Conservation (phyloP, 2,797 vertebrate species). For the Alouatta caraya region DNA sequence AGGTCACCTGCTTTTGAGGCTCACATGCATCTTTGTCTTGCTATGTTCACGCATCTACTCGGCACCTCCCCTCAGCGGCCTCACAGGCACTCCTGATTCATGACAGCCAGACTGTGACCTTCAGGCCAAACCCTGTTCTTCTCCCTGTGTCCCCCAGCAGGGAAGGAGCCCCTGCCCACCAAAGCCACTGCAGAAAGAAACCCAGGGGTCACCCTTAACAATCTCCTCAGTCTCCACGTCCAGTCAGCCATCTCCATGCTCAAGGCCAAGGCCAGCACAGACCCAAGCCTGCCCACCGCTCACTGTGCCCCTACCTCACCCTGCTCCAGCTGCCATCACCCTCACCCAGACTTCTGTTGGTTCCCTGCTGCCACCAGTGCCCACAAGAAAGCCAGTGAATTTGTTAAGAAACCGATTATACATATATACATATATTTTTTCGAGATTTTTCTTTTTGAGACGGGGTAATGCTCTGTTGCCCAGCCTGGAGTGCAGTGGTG, state of each 20-base stretch:
- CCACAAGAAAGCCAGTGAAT: neutral
- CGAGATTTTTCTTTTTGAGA: neutral
- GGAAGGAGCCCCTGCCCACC: neutral
- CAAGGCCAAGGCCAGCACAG: neutral
- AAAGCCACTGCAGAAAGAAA: neutral
- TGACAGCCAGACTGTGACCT: neutral
- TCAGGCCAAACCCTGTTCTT: neutral
- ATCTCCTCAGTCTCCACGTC: fast-evolving
- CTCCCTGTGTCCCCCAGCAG: neutral
- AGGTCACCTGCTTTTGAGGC: neutral
- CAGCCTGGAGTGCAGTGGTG: neutral
- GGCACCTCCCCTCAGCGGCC: neutral
- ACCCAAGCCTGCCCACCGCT: neutral
- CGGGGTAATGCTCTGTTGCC: neutral
- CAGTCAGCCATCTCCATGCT: neutral
- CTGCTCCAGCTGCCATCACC: neutral
- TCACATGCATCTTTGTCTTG: neutral
- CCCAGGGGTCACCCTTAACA: neutral
- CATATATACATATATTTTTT: no score
- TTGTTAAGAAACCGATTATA: neutral
- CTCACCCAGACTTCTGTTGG: neutral
- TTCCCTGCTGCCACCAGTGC: neutral
- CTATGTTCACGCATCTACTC: neutral
- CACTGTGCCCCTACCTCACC: neutral
- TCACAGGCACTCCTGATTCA: neutral